Evolutionary conservation across 2,888 invertebrate genomes (phyloP).

Genomic region (Alloplasta piceator): DNA sequence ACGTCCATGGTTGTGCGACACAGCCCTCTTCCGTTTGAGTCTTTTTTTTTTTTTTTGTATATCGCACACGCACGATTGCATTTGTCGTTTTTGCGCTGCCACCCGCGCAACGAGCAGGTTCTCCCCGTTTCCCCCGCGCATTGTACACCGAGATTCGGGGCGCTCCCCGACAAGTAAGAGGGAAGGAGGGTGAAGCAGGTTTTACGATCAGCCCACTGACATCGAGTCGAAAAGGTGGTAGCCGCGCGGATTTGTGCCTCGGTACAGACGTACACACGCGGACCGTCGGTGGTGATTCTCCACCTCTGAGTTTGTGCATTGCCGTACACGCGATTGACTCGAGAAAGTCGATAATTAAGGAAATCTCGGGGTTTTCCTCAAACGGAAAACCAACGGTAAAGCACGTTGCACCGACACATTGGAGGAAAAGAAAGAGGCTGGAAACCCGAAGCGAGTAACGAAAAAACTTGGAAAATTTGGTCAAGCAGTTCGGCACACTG

Average conservation of each 20-base stretch:
- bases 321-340: not conserved
- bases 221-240: constrained; percentile 67
- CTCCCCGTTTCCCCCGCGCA: constrained; percentile 68
- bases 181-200: constrained; percentile 67
- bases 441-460: constrained; percentile 44
- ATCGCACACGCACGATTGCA: constrained; percentile 55
- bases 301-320: constrained; percentile 1
- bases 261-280: not conserved
- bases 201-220: constrained; percentile 74
- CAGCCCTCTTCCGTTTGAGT: too few relatives aligned
- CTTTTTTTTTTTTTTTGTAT: too few relatives aligned
- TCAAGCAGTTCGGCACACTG: constrained; percentile 19
- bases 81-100: constrained; percentile 28
- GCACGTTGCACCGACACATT: not conserved
- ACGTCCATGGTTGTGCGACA: too few relatives aligned
- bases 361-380: not conserved
- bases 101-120: constrained; percentile 70
- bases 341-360: constrained; percentile 35
- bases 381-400: too few relatives aligned
- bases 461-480: constrained; percentile 7
- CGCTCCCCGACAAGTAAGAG: constrained; percentile 12
- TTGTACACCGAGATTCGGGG: constrained; percentile 68
- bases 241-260: too few relatives aligned
- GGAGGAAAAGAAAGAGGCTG: not conserved
- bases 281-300: constrained; percentile 10